phyloP scores from a whole-genome alignment of 2,113 vertebrate species.

The Mesoclemmys tuberculata region DNA sequence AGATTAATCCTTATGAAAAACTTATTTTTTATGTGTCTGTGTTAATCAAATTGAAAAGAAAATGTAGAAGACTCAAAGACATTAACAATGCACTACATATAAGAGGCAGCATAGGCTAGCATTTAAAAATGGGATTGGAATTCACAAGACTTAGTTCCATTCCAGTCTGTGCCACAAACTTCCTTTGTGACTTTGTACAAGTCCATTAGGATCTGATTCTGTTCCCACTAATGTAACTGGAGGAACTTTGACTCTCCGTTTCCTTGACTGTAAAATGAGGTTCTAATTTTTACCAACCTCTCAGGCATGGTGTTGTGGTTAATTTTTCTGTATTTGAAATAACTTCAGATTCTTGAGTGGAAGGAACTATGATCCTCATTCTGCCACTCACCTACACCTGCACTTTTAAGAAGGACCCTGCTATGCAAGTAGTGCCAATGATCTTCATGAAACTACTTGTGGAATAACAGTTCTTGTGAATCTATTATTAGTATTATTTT shows the following conservation, averaged over 20 bases:
- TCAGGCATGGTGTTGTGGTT: neutral
- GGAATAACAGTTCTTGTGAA: neutral
- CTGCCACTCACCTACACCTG: neutral
- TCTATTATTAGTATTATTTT: accelerated
- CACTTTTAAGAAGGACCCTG: neutral
- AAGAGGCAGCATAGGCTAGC: neutral
- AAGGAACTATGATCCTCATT: neutral
- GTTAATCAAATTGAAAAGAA: constrained; percentile 46
- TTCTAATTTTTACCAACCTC: neutral
- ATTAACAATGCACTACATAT: neutral
- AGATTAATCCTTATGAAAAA: constrained; percentile 29
- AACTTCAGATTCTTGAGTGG: neutral
- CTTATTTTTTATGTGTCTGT: constrained; percentile 10
- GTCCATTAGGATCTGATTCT: neutral
- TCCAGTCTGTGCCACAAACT: neutral
- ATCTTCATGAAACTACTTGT: neutral
- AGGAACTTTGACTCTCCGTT: neutral
- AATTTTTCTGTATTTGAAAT: neutral
- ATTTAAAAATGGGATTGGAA: neutral
- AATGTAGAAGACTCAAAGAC: neutral
- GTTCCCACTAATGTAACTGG: neutral
- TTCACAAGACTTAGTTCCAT: neutral
- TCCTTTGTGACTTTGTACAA: neutral
- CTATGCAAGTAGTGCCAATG: neutral
- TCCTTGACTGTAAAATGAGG: neutral